Evolutionary conservation across 2,113 vertebrate genomes (phyloP), one percentile per base, ranked within the genome.

Genomic region (Etheostoma cragini): DNA sequence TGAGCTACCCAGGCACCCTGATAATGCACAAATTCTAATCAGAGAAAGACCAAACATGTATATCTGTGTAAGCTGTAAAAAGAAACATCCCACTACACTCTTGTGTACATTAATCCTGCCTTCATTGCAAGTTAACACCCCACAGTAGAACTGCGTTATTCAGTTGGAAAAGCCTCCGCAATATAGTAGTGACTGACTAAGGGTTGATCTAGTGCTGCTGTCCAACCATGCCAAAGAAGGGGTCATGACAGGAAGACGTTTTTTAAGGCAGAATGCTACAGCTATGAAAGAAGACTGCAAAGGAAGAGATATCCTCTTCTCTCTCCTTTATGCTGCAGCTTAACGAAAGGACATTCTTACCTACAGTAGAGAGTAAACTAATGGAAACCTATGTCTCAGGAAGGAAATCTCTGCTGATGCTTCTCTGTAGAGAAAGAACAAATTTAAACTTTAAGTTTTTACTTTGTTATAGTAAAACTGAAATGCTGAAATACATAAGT

Each of bases 111-210:
- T 35, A 19, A 58, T 38, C 17, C 47, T 46, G 12, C 62, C n/a
- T 53, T 61, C 0, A 12, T 52, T 69, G 47, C 13, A 46, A 30
- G 57, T 63, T 53, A 49, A 47, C 30, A 52, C 24, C 33, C 53
- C 26, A 8, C 54, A 63, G 21, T 63, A 24, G 26, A 76, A 26
- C 30, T 21, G 5, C 5, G 4, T 53, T 78, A 69, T 78, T 62
- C 62, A 70, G 58, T 64, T 49, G 54, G 22, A 76, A 69, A 70
- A 70, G 49, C 57, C 30, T 64, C 65, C 22, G 74, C 61, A 52
- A 65, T 50, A 71, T 33, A 50, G n/a, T 66, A 60, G 60, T 67
- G 62, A 66, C 53, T 53, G 72, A 53, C 30, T 64, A 13, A 17
- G 21, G 8, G 16, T 54, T 47, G 47, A 33, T 54, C 72, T 15